These are phyloP conservation scores for Gonocerus acuteangulatus DNA, from an alignment of 2,888 invertebrate genomes.

Conservation along the genomic window DNA sequence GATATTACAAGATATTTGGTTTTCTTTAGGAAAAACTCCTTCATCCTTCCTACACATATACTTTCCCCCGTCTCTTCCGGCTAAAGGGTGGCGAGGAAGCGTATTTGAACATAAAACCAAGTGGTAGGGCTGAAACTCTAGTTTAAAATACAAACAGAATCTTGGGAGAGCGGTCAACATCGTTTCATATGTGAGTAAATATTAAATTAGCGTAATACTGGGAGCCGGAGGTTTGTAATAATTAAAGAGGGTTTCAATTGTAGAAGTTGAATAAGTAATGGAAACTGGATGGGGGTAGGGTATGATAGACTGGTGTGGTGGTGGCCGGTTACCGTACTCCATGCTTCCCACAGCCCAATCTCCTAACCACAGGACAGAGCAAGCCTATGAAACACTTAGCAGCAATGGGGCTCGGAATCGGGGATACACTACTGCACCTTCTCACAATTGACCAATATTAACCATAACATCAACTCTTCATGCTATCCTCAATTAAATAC, in stretches of 20 bases:
- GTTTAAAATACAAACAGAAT: conserved; percentile 32
- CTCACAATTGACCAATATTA: no score
- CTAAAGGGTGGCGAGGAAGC: neutral
- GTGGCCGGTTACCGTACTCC: conserved; percentile 19
- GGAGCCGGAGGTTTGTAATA: conserved; percentile 33
- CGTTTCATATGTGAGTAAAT: conserved; percentile 35
- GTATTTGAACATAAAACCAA: conserved; percentile 13
- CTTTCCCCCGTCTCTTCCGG: neutral
- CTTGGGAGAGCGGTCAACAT: conserved; percentile 31
- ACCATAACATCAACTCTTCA: no score
- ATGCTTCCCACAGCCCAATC: conserved; percentile 20
- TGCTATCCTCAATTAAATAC: no score
- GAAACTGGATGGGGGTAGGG: neutral
- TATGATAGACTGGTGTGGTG: conserved; percentile 34
- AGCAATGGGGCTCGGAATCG: no score
- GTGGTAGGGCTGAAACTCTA: conserved; percentile 6
- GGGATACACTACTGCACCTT: no score
- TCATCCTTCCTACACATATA: no score
- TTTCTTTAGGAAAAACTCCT: no score
- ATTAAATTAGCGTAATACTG: conserved; percentile 34
- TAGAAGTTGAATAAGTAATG: conserved; percentile 33
- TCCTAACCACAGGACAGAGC: conserved; percentile 12
- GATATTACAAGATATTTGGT: no score
- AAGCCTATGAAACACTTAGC: conserved; percentile 23
- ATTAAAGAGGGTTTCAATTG: conserved; percentile 35